Percentiles rank a stretch among this genome's conserved stretches.
Conservation (phyloP, 2,113 vertebrate species). For the Psephotus haematonotus region DNA sequence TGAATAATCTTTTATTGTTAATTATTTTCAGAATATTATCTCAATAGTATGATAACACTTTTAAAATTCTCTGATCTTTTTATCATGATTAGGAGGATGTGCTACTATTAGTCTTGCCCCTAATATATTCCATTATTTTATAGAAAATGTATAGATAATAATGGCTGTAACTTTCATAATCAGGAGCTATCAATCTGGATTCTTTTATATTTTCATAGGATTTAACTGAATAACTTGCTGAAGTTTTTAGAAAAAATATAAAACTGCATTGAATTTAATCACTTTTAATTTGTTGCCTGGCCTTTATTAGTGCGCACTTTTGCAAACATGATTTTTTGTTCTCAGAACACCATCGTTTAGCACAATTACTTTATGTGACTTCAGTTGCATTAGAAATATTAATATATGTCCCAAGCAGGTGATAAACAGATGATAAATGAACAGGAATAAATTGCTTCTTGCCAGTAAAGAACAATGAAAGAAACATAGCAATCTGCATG, state of each 20-base stretch:
- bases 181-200: background rate
- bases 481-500: background rate
- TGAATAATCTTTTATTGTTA: background rate
- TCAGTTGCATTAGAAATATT: background rate
- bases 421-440: conserved; percentile 12
- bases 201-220: background rate
- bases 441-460: background rate
- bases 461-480: conserved; percentile 1
- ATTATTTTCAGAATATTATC: background rate
- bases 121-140: background rate
- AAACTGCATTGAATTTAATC: background rate
- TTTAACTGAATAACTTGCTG: background rate
- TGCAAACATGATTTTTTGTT: background rate
- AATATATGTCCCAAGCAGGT: background rate
- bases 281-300: background rate
- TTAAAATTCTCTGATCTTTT: background rate
- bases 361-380: conserved; percentile 17
- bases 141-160: background rate
- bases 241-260: background rate
- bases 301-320: background rate
- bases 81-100: background rate
- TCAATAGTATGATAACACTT: background rate
- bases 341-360: background rate
- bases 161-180: background rate
- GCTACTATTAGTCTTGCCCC: background rate